These are phyloP conservation scores for Centropus unirufus DNA, from an alignment of 2,113 vertebrate species.

Conservation along the genomic window DNA sequence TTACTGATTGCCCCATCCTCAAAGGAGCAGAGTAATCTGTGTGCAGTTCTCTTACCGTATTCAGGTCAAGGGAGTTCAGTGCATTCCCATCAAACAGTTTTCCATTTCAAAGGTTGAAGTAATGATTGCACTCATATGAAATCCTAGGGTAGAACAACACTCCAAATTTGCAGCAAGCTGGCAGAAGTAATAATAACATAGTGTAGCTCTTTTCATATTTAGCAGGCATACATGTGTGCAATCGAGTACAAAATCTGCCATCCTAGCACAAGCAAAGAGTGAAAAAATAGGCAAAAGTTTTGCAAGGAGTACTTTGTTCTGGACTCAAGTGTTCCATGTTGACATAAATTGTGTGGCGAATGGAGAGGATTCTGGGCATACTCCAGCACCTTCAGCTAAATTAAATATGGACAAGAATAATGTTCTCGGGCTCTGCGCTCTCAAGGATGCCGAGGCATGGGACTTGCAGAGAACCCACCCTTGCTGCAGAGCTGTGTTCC, in stretches of 20 bases:
- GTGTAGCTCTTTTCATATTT: not conserved
- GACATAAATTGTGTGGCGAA: slow-evolving; percentile 21
- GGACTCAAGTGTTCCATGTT: not conserved
- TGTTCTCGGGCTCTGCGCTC: not conserved
- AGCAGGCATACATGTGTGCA: not conserved
- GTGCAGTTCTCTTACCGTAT: not conserved
- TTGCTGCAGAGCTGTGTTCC: not conserved
- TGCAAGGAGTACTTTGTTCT: not conserved
- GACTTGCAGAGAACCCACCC: not conserved
- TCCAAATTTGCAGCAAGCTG: not conserved
- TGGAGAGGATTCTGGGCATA: slow-evolving; percentile 20
- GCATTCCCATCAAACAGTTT: not conserved
- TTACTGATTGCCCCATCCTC: not conserved
- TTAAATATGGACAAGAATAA: slow-evolving; percentile 49
- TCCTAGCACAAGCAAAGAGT: not conserved
- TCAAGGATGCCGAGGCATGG: not conserved
- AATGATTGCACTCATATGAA: not conserved
- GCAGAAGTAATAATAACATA: not conserved
- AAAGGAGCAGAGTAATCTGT: not conserved
- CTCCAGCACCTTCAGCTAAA: slow-evolving; percentile 37
- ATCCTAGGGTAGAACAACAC: not conserved
- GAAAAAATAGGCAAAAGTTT: not conserved
- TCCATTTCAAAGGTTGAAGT: not conserved
- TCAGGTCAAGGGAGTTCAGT: not conserved
- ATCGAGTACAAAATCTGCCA: not conserved